Evolutionary conservation across 23 tunicate genomes (phyloP), one percentile per base, ranked within the genome.

Genomic region (Ciona savignyi): DNA sequence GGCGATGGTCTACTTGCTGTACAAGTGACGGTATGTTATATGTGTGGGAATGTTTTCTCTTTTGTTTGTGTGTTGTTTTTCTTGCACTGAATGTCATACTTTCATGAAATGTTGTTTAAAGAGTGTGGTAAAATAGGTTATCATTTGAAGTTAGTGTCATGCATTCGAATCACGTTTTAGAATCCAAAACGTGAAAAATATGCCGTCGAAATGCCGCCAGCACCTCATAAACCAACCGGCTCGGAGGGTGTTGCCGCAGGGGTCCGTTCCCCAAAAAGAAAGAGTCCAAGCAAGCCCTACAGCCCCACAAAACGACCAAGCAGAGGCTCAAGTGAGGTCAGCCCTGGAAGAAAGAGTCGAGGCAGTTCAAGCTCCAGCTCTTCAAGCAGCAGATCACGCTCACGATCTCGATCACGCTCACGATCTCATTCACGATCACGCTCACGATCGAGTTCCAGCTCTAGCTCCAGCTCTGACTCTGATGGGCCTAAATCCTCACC

Each of bases 1-100:
- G 99, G 99, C n/a, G 96, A 95, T 34, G 99, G 89, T 23, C 70
- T 69, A 0, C 81, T 95, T 25, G 86, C 96, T 35, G 99, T 95
- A 23, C 91, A 90, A 84, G 69, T 95, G 67, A 95, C 99, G 70
- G 97, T 91, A 75, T 25, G 80, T 75, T 2, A 30, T 19, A 66
- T 11, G 20, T 20, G n/a, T n/a, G n/a, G n/a, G n/a, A n/a, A n/a
- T n/a, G n/a, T n/a, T n/a, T n/a, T n/a, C n/a, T n/a, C n/a, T n/a
- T n/a, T n/a, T n/a, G n/a, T n/a, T n/a, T n/a, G n/a, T n/a, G n/a
- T n/a, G n/a, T n/a, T n/a, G n/a, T n/a, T n/a, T n/a, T n/a, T n/a
- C n/a, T n/a, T n/a, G n/a, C n/a, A n/a, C n/a, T n/a, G n/a, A n/a
- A n/a, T n/a, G n/a, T n/a, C n/a, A n/a, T n/a, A n/a, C n/a, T n/a